Evolutionary conservation across 2,113 vertebrate species (phyloP), one percentile per base, ranked within the genome.

Genomic region (Oceanites oceanicus): DNA sequence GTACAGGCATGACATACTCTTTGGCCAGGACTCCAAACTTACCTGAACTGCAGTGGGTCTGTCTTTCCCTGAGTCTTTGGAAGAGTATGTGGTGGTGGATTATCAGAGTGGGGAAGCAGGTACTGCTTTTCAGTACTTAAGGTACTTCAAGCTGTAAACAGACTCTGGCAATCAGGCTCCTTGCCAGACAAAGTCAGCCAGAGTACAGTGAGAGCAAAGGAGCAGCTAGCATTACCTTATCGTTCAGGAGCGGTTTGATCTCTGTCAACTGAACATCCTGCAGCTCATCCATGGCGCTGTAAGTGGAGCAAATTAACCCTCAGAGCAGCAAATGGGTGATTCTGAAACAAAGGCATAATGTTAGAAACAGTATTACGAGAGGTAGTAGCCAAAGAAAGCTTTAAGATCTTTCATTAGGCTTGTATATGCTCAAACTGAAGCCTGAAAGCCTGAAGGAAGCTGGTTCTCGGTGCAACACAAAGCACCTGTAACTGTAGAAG

Each of bases 221-320:
- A 65, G 72, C 42, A 88, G 74, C n/a, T 15, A 58, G 34, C 45
- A 58, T 98, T 98, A 99, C 99, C 98, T 99, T 99, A 90, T 99
- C 98, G 18, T 99, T 99, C 95, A 99, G 98, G 50, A 99, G 99
- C 0, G 99, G 99, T 95, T 99, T 99, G 98, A 99, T 99, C 97
- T 99, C 99, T 56, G 99, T 99, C 96, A 99, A 90, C 96, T 99
- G 99, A 92, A 99, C 99, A 90, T 99, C 99, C 96, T 99, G 99
- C 85, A 99, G 98, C 95, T 99, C 99, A 66, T 99, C 99, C 99
- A 99, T 99, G 91, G 90, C 97, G 81, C 84, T 58, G 30, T 80
- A 56, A 81, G 21, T 72, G 61, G 82, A 91, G 65, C 50, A 11
- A 44, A 4, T 49, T 66, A 86, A 78, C 34, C 90, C 80, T 88